Base-by-base conservation (phyloP, 2,113 vertebrate species). In the Clupea harengus region DNA sequence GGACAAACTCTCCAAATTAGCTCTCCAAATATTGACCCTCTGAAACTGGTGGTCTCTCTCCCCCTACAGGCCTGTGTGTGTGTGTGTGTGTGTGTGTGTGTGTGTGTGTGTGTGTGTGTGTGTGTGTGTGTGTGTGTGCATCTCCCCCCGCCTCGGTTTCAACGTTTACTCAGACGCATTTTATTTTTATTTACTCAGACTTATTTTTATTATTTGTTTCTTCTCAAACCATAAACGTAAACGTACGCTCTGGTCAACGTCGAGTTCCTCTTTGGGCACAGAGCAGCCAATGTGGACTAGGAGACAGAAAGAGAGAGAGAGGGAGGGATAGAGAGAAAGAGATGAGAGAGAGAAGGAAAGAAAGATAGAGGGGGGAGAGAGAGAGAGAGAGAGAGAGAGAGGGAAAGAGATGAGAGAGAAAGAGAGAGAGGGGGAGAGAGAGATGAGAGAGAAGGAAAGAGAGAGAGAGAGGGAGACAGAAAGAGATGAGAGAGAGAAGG, bases 121-220 rank as follows among this genome's bases (percentile, higher is more conserved):
- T n/a, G n/a, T n/a, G n/a, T n/a, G n/a, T n/a, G n/a, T n/a, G n/a
- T n/a, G n/a, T n/a, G n/a, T n/a, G n/a, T n/a, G n/a, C n/a, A n/a
- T n/a, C n/a, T n/a, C n/a, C 88, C 88, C 92, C 91, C 89, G 92
- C 92, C 92, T 90, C 88, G 92, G 91, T 92, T 91, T 90, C 50
- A 90, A 91, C 93, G 92, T 94, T 93, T 87, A 64, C 93, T 93
- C 92, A 93, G 94, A 95, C 95, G 94, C 94, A 95, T 94, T 94
- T 95, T 93, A 39, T 1, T 39, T 39, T 39, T 1, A 2, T 39
- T 39, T 87, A 64, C 93, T 93, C 92, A 93, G 94, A 95, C 95
- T 94, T 94, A 95, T 94, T 94, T 95, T 93, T 90, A 93, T 91
- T 93, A 92, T 93, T 94, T 94, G 92, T 95, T 95, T 92, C 93